phyloP scores from a whole-genome alignment of 1,140 invertebrate species.

The Thaumatotibia leucotreta region DNA sequence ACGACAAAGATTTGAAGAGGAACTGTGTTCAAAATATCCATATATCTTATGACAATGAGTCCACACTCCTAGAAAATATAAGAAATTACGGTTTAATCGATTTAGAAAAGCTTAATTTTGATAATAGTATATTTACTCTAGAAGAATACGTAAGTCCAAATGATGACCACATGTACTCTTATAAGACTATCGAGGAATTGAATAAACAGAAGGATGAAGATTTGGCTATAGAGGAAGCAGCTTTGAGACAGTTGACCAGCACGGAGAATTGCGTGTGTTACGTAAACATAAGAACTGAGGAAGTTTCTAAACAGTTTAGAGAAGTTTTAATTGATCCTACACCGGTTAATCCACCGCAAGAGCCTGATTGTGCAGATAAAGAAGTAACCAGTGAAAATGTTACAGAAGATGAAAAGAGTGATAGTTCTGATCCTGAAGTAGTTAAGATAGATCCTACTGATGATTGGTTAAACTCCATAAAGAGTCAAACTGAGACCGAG shows the following conservation, averaged over 20 bases:
- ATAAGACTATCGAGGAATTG: conserved; percentile 70
- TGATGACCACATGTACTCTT: conserved; percentile 73
- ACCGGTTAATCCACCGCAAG: conserved; percentile 21
- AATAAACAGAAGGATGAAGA: conserved; percentile 47
- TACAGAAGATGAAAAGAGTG: conserved; percentile 46
- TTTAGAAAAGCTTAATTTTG: conserved; percentile 69
- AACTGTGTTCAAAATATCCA: conserved; percentile 67
- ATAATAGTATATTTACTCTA: conserved; percentile 64
- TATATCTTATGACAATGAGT: conserved; percentile 65
- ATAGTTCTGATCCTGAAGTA: conserved; percentile 47
- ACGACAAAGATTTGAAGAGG: conserved; percentile 54
- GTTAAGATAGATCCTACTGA: conserved; percentile 71
- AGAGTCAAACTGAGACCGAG: conserved; percentile 71
- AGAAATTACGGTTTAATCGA: conserved; percentile 66
- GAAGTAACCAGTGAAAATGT: conserved; percentile 22
- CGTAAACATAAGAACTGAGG: conserved; percentile 62
- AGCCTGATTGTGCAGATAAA: conserved; percentile 22
- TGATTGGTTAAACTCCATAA: conserved; percentile 74
- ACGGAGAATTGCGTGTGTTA: conserved; percentile 65
- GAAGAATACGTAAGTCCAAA: conserved; percentile 71
- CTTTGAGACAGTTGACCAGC: conserved; percentile 62
- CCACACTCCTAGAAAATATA: conserved; percentile 64
- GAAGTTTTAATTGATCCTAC: conserved; percentile 28
- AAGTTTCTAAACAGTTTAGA: conserved; percentile 65
- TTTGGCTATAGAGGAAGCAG: conserved; percentile 66